These are phyloP conservation scores for Tineola bisselliella DNA, from an alignment of 2,888 invertebrate species.

Conservation along the genomic window DNA sequence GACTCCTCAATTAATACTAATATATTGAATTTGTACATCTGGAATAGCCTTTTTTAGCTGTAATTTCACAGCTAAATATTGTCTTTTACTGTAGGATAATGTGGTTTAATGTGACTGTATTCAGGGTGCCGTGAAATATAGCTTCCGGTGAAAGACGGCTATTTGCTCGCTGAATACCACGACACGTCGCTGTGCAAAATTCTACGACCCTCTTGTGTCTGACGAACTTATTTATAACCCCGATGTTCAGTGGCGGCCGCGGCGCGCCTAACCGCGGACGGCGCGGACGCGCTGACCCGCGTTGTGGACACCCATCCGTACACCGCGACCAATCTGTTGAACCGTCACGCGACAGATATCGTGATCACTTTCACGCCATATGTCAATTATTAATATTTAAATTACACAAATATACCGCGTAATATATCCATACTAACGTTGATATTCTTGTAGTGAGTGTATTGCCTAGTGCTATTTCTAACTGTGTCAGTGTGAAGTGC, in stretches of 20 bases:
- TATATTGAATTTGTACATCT: too few species aligned
- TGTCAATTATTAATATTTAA: neutral
- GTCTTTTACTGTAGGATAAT: too few species aligned
- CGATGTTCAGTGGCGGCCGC: slow-evolving; percentile 64
- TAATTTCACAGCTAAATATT: too few species aligned
- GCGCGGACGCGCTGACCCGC: slow-evolving; percentile 63
- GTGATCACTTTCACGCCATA: neutral
- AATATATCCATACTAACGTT: neutral
- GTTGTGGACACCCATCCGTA: slow-evolving; percentile 16
- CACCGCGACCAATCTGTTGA: slow-evolving; percentile 1
- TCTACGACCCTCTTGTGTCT: slow-evolving; percentile 63
- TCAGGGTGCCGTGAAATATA: slow-evolving; percentile 19
- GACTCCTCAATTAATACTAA: too few species aligned
- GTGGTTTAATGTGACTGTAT: neutral
- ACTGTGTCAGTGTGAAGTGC: neutral
- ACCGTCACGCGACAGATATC: neutral
- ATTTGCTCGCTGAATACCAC: slow-evolving; percentile 49
- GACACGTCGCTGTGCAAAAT: slow-evolving; percentile 47
- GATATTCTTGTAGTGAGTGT: neutral
- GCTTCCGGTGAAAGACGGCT: slow-evolving; percentile 48
- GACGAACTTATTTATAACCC: slow-evolving; percentile 65
- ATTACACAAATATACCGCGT: neutral
- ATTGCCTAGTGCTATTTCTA: neutral
- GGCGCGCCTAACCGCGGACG: slow-evolving; percentile 62
- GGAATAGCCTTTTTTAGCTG: too few species aligned